Base-by-base conservation (phyloP, 92 coral and sea anemone genomes). In the Palythoa heliodiscus region DNA sequence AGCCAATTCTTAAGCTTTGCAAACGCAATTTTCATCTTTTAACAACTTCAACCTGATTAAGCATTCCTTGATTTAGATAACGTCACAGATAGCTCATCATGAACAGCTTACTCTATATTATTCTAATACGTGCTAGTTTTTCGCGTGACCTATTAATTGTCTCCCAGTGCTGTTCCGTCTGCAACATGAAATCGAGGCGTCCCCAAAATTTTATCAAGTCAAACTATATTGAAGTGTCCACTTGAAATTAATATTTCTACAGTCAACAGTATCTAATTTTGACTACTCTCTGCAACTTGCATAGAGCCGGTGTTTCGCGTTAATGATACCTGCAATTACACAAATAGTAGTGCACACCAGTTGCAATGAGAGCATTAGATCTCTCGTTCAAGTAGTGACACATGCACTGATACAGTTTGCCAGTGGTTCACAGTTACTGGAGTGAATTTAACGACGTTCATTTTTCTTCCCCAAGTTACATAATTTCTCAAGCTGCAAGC, bases 1-100 rank as follows among this genome's bases (percentile, higher is more conserved):
- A 12, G 50, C 17, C 0, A 17, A 25, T 23, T n/a, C 11, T 60
- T 25, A 13, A 53, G 29, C 37, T 58, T 38, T 58, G 17, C 19
- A 23, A 48, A 77, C 43, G 8, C 16, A 29, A 10, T 58, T 35
- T 35, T 58, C 24, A 58, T 55, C 83, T 78, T 60, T 78, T 24
- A 79, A 64, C 84, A 79, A 53, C 73, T 64, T 11, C 60, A 43
- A 13, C 48, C 73, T 15, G 35, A 52, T 47, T 23, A 63, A 50
- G 12, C 25, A 25, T 64, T 25, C 23, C 1, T 11, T 23, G 29
- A 53, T 58, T 25, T 76, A 7, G 50, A 53, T 40, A 2, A 68
- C 11, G 61, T 50, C 43, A 19, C 15, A 11, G 13, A 20, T 19
- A 14, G 17, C 17, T 76, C 3, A 29, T 38, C 7, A 7, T 76